Evolutionary conservation across 2,113 vertebrate species (phyloP).

Genomic region (Pangasianodon gigas): DNA sequence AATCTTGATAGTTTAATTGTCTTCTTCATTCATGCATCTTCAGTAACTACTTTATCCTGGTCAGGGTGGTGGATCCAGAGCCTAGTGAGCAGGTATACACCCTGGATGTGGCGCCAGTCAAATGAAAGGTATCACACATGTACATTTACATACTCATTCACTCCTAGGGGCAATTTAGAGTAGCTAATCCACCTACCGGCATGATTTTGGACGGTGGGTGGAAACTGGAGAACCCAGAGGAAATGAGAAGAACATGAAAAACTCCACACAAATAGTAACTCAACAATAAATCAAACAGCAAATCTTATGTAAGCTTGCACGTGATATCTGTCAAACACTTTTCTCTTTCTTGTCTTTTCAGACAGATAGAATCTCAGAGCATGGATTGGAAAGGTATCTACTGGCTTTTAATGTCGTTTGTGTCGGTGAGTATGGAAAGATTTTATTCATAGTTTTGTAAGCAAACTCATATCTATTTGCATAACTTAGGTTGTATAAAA

Average conservation of each 20-base stretch:
- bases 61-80: background rate
- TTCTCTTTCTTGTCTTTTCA: constrained; percentile 54
- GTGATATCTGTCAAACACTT: constrained; percentile 5
- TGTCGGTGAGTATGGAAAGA: constrained; percentile 67
- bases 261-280: background rate
- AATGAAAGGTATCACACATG: background rate
- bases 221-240: constrained; percentile 7
- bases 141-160: background rate
- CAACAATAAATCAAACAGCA: background rate
- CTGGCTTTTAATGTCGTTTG: constrained; percentile 65
- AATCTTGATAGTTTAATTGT: background rate
- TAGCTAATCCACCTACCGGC: background rate
- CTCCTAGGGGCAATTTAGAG: background rate
- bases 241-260: background rate
- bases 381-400: constrained; percentile 65
- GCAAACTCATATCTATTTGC: background rate
- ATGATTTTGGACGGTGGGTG: background rate
- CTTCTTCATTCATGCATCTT: constrained; percentile 8
- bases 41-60: constrained; percentile 8
- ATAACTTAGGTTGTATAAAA: background rate
- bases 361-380: constrained; percentile 60
- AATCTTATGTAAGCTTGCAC: background rate
- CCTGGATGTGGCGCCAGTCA: background rate
- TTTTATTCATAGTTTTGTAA: constrained; percentile 13
- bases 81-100: background rate